These are phyloP conservation scores for Amphiura filiformis DNA, from an alignment of 35 echinoderm and acorn worm genomes.

Conservation along the genomic window DNA sequence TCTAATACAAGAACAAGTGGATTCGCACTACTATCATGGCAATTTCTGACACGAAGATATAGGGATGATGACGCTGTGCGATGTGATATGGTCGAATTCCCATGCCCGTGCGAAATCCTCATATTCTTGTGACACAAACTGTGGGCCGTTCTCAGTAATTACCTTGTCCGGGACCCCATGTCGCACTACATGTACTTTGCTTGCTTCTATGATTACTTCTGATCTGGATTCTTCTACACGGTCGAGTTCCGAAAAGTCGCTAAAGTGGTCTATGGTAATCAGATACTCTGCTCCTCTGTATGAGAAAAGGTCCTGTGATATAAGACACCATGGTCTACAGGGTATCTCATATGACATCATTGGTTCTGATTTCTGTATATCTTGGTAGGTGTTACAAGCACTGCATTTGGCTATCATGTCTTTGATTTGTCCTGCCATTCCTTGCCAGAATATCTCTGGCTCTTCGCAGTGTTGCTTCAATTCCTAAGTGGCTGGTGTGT, in stretches of 20 bases:
- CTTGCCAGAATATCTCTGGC: conserved; percentile 59
- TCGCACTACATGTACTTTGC: conserved; percentile 13
- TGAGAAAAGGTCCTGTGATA: conserved; percentile 45
- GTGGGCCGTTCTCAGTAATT: conserved; percentile 62
- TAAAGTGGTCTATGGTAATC: conserved; percentile 46
- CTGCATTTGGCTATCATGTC: conserved; percentile 31
- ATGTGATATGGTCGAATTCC: conserved; percentile 41
- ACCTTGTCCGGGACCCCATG: conserved; percentile 58
- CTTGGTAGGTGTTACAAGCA: conserved; percentile 22
- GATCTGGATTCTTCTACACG: conserved; percentile 35
- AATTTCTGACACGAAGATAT: no score
- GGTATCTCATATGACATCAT: conserved; percentile 50
- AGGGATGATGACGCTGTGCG: no score
- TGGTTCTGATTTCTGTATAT: conserved; percentile 49
- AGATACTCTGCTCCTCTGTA: conserved; percentile 41
- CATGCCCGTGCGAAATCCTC: conserved; percentile 35
- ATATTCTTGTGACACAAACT: conserved; percentile 52
- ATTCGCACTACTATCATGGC: no score
- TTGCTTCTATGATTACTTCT: not conserved
- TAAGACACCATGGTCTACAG: conserved; percentile 37
- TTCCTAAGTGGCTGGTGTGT: conserved; percentile 52
- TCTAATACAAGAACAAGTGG: no score
- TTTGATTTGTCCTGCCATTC: conserved; percentile 56
- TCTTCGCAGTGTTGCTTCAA: conserved; percentile 45
- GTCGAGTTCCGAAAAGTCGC: conserved; percentile 54